Evolutionary conservation across 2,888 invertebrate species (phyloP), one percentile per base, ranked within the genome.

Genomic region (Dasypogon diadema): DNA sequence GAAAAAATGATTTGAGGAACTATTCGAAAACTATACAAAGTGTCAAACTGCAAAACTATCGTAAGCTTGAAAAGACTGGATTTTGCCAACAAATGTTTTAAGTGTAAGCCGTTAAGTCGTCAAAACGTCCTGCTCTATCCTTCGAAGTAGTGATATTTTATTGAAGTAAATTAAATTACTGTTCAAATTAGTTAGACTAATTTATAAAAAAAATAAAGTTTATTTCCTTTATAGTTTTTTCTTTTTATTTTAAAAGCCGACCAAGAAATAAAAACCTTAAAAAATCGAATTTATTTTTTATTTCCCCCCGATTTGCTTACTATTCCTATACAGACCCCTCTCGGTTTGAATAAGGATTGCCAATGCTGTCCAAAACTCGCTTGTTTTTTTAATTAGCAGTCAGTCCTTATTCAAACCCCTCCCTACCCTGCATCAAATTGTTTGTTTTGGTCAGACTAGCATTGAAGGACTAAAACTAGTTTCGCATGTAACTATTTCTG

Each of bases 131-230:
- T 21, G 70, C 54, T 16, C 16, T 54, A 30, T 70, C 37, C 54
- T 37, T 48, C 14, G n/a, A 18, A 6, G 30, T 70, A 70, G 70
- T 70, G 70, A 70, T 70, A 70, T 70, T 70, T 65, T 46, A 65
- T n/a, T n/a, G n/a, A 22, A 65, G 16, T 48, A 46, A 63, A 21
- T 65, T 56, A 56, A 63, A 63, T 16, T 54, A 21, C 12, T 70
- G 51, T 70, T 70, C 51, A 30, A 51, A 37, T 70, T 70, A 70
- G 34, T 51, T 70, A 70, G 70, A 70, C 54, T 70, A 70, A 54
- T 70, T 70, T 70, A 70, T 70, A 51, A 34, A 73, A 42, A 73
- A 42, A 10, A 34, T 18, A 73, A 55, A 12, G 16, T 54, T 18
- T 54, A 21, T 56, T 42, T 42, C 30, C 56, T 37, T 73, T 56